Conservation (phyloP, 2,888 invertebrate genomes). For the Folsomia manolachei region DNA sequence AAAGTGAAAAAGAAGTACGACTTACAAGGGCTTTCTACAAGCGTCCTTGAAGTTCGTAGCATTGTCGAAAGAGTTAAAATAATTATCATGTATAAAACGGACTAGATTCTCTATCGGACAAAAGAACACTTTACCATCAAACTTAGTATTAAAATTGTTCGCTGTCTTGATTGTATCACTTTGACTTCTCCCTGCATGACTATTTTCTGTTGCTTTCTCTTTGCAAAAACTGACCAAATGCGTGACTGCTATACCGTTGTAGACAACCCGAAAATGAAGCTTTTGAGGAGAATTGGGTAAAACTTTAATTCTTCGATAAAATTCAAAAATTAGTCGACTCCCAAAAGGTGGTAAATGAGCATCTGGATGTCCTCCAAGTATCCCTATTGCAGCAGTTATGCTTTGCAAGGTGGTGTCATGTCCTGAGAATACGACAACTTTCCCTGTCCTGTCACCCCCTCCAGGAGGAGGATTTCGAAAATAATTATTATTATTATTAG, state of each 20-base stretch:
- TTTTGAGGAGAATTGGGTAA: constrained; percentile 60
- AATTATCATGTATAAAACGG: constrained; percentile 81
- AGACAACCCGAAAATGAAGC: constrained; percentile 77
- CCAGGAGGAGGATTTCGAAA: constrained; percentile 22
- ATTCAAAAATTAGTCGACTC: constrained; percentile 80
- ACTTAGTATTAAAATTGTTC: constrained; percentile 53
- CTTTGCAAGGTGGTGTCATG: constrained; percentile 89
- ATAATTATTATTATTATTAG: constrained; percentile 34
- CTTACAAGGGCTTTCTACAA: constrained; percentile 45
- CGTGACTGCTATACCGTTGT: constrained; percentile 84
- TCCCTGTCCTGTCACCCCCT: constrained; percentile 51
- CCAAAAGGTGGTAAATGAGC: constrained; percentile 76
- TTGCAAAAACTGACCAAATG: constrained; percentile 76
- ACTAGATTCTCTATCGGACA: constrained; percentile 86
- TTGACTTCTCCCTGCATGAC: constrained; percentile 24
- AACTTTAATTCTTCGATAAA: constrained; percentile 65
- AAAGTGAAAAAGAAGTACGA: too few species aligned
- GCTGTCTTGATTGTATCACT: constrained; percentile 36
- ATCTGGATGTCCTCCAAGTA: constrained; percentile 57
- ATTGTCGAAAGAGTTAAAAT: constrained; percentile 73
- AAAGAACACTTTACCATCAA: constrained; percentile 57
- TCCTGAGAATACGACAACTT: constrained; percentile 79
- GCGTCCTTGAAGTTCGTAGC: constrained; percentile 79
- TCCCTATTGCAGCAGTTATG: constrained; percentile 73
- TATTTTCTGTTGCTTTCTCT: constrained; percentile 52